Evolutionary conservation across 2,113 vertebrate genomes (phyloP), one percentile per base, ranked within the genome.

Genomic region (human (Homo sapiens)): DNA sequence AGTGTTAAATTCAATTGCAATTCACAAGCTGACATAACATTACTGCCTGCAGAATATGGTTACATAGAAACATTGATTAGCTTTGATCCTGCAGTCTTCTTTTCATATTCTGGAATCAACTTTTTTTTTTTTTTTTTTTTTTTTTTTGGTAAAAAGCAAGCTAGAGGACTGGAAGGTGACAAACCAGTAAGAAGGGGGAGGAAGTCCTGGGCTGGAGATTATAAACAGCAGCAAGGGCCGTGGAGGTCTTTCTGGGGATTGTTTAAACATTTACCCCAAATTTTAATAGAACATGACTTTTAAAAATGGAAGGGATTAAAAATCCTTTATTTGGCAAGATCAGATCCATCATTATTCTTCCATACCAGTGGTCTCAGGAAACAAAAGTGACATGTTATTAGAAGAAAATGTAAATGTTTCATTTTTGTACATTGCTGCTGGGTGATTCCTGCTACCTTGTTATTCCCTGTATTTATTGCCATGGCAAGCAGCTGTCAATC

Each of bases 21-120:
- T 88, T 81, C 50, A 66, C 76, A 82, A 86, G 92, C 82, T 86
- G 66, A 72, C 68, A 85, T 38, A 52, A 89, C 59, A 66, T 86
- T n/a, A 50, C 35, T 16, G 40, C 59, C 90, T 86, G 52, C n/a
- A 89, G 50, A 93, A 66, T 59, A 93, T 17, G 61, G 55, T 94
- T 89, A 85, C 78, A 96, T 82, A 83, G 66, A 89, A 97, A 86
- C 78, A 89, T 78, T 68, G 82, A 93, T 82, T 48, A 22, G 75
- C 68, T 94, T 96, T 55, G 73, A 94, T 89, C 96, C 40, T 89
- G 76, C 66, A 90, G 80, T 68, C 66, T 89, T 88, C 50, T 89
- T 85, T 68, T 79, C 70, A 38, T 78, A 68, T 79, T 80, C 85
- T 73, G 81, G 64, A 75, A 96, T 40, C 73, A 68, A 68, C 45